phyloP scores from a whole-genome alignment of 2,797 vertebrate genomes.

The Propithecus deckenii region DNA sequence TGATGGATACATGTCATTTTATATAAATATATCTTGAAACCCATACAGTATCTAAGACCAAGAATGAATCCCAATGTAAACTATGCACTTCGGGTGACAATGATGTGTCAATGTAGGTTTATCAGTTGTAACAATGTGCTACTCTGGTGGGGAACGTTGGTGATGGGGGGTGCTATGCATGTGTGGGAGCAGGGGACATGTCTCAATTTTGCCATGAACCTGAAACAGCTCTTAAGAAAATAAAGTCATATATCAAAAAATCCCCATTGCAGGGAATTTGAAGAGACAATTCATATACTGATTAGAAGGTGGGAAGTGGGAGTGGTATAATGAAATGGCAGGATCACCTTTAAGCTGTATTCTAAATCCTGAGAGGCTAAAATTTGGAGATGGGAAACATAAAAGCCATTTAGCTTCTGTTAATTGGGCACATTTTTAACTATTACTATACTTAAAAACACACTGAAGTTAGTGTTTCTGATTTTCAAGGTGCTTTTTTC shows the following conservation, averaged over 20 bases:
- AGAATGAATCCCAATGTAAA: not conserved
- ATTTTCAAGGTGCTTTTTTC: not conserved
- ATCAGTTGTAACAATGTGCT: too few species aligned
- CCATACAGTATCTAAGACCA: not conserved
- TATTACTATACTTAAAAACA: not conserved
- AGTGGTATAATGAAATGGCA: not conserved
- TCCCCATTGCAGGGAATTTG: not conserved
- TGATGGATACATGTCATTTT: not conserved
- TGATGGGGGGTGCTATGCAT: rapidly evolving
- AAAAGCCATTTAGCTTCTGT: not conserved
- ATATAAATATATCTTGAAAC: too few species aligned
- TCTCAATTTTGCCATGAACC: not conserved
- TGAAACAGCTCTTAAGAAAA: not conserved
- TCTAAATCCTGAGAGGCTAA: not conserved
- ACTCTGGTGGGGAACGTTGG: not conserved
- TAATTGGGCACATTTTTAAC: not conserved
- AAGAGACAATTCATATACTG: not conserved
- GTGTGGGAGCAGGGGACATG: rapidly evolving
- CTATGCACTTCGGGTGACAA: not conserved
- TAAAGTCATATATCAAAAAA: not conserved
- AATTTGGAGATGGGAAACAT: not conserved
- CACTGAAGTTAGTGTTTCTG: not conserved
- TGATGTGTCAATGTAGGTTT: too few species aligned
- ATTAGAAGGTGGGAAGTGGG: not conserved
- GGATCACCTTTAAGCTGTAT: not conserved